phyloP scores from a whole-genome alignment of 2,113 vertebrate species.

The Synchiropus splendidus region DNA sequence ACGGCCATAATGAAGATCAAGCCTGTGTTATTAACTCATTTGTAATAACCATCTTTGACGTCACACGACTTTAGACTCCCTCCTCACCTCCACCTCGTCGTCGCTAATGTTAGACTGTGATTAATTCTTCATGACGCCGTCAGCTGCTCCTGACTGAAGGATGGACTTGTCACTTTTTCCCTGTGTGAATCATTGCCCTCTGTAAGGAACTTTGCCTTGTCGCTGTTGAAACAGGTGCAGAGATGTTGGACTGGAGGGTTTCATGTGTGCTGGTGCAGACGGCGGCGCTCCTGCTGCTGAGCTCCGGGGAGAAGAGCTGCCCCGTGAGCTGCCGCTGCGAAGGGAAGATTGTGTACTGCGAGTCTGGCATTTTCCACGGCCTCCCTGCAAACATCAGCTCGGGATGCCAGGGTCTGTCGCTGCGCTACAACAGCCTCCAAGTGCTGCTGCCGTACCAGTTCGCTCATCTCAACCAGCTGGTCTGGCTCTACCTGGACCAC shows the following conservation, averaged over 20 bases:
- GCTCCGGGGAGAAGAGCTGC: slow-evolving; percentile 81
- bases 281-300: slow-evolving; percentile 68
- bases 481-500: slow-evolving; percentile 97
- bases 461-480: slow-evolving; percentile 88
- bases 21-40: too few relatives aligned
- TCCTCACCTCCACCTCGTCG: slow-evolving; percentile 8
- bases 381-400: slow-evolving; percentile 87
- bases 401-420: slow-evolving; percentile 88
- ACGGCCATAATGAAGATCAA: too few relatives aligned
- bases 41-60: not conserved
- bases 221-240: slow-evolving; percentile 49
- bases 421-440: slow-evolving; percentile 90
- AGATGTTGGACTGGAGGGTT: slow-evolving; percentile 59
- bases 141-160: slow-evolving; percentile 12
- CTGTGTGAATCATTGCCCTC: too few relatives aligned
- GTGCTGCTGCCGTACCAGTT: slow-evolving; percentile 86
- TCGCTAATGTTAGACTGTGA: slow-evolving; percentile 18
- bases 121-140: slow-evolving; percentile 40
- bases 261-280: slow-evolving; percentile 74
- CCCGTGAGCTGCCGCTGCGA: slow-evolving; percentile 88
- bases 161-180: not conserved
- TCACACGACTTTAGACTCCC: not conserved
- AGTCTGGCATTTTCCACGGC: slow-evolving; percentile 84
- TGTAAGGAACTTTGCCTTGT: slow-evolving; percentile 13
- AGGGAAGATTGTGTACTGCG: slow-evolving; percentile 94